Evolutionary conservation across 2,797 vertebrate species (phyloP), one percentile per base, ranked within the genome.

Genomic region (Mallotus villosus): DNA sequence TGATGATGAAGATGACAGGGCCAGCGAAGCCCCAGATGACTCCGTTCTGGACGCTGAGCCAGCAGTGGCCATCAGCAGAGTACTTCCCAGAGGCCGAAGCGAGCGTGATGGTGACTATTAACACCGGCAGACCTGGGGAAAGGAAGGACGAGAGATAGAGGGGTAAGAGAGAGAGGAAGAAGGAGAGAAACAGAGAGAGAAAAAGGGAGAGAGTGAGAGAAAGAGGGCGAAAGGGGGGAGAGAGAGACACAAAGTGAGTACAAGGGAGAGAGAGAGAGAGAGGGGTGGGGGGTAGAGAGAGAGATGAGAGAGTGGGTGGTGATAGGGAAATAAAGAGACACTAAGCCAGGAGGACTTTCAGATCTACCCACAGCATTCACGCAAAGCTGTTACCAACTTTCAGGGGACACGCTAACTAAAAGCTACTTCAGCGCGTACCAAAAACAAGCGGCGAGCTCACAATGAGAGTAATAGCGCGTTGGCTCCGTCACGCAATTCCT

Each of bases 11-110:
- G 85, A 95, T 92, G 80, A 95, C 93, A 0, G 93, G 94, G 11
- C 94, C 93, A n/a, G 91, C 91, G 21, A 95, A 94, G 65, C 93
- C 92, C 93, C 94, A 95, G 75, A 94, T 94, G 6, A 94, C 85
- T 0, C 94, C 94, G 9, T 92, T 93, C 81, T 94, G 92, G 70
- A 94, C 91, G 64, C 91, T 94, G 70, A 95, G 92, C 94, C 94
- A 95, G 76, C 93, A 95, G 84, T 93, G 89, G 63, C 86, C 87
- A 9, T 93, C 90, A 0, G 92, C 91, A 0, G 91, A 78, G 82
- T 95, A 94, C 76, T 90, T 89, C 73, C 91, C 93, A 1, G 91
- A 88, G 37, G 94, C 90, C 2, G 93, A 93, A 58, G 93, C 92
- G 80, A 95, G 78, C 1, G 93, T 94, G 75, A 94, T 92, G 78